Evolutionary conservation across 2,888 invertebrate species (phyloP).

Genomic region (Eulithis testata): DNA sequence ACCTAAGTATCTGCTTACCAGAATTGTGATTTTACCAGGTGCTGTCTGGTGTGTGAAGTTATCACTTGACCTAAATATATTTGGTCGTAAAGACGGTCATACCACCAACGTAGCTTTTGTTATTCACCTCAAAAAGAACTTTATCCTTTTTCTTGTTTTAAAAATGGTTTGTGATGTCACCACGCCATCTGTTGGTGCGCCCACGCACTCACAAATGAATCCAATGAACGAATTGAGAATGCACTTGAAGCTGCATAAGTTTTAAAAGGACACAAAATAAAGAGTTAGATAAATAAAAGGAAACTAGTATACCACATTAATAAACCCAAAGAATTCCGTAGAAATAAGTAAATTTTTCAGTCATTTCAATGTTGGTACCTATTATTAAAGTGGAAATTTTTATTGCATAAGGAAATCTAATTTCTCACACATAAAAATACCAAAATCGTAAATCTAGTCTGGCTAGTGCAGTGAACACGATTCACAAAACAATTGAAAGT

Average conservation of each 20-base stretch:
- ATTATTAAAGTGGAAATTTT: too few relatives aligned
- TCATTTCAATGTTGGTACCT: too few relatives aligned
- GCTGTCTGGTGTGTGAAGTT: slow-evolving; percentile 1
- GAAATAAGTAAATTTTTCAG: too few relatives aligned
- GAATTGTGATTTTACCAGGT: neutral
- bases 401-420: too few relatives aligned
- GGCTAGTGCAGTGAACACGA: too few relatives aligned
- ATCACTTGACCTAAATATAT: slow-evolving; percentile 9
- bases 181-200: slow-evolving; percentile 29
- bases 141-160: slow-evolving; percentile 19
- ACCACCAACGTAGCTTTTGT: slow-evolving; percentile 22
- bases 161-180: slow-evolving; percentile 31
- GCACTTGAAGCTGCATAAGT: slow-evolving; percentile 16
- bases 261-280: slow-evolving; percentile 1
- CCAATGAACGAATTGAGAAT: slow-evolving; percentile 20
- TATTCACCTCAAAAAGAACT: slow-evolving; percentile 19
- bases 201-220: slow-evolving; percentile 30
- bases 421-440: too few relatives aligned
- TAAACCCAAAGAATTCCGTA: too few relatives aligned
- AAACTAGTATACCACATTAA: too few relatives aligned
- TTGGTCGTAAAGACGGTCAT: slow-evolving; percentile 11
- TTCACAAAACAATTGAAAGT: too few relatives aligned
- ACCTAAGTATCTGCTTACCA: neutral
- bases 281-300: too few relatives aligned
- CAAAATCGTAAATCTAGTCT: too few relatives aligned